Evolutionary conservation across 2,888 invertebrate genomes (phyloP), one percentile per base, ranked within the genome.

Genomic region (Podabrus alpinus): DNA sequence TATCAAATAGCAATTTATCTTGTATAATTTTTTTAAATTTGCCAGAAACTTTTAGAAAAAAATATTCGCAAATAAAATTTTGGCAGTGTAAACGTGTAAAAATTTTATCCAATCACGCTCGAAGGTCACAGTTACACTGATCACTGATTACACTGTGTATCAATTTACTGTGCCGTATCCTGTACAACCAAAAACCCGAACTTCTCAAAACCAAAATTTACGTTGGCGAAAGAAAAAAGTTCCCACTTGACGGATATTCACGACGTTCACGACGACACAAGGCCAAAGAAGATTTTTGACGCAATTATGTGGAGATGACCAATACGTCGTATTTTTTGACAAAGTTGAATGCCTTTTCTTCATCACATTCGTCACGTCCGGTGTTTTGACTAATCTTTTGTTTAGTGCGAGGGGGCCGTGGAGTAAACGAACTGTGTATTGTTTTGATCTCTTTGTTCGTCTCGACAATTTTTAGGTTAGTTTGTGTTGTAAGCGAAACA

Each of bases 401-500:
- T 45, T 45, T 45, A n/a, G 45, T 9, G n/a, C n/a, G 45, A 45
- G 45, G n/a, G n/a, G 45, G 45, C 45, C 45, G 45, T 45, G 45
- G 45, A 45, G 45, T 45, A 45, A 45, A 45, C n/a, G 45, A 45
- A 45, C 45, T 45, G 45, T 45, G 29, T 13, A 45, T 45, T 45
- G 45, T 45, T 45, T 45, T 45, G 45, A 45, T 45, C n/a, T 45
- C 45, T 45, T 45, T 45, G 45, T 45, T 45, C 45, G 45, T n/a
- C n/a, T 7, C 45, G 45, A 45, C n/a, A 5, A n/a, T 9, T 45
- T 45, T 45, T 45, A 45, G 45, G 45, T 45, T 45, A 45, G 45
- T 19, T 59, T 16, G 59, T 71, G 67, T 74, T 74, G 74, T 69
- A 25, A 74, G 59, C 61, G 70, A 45, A 67, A 60, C 72, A 68